Conservation (phyloP, 2,113 vertebrate genomes). For the Falco punctatus region DNA sequence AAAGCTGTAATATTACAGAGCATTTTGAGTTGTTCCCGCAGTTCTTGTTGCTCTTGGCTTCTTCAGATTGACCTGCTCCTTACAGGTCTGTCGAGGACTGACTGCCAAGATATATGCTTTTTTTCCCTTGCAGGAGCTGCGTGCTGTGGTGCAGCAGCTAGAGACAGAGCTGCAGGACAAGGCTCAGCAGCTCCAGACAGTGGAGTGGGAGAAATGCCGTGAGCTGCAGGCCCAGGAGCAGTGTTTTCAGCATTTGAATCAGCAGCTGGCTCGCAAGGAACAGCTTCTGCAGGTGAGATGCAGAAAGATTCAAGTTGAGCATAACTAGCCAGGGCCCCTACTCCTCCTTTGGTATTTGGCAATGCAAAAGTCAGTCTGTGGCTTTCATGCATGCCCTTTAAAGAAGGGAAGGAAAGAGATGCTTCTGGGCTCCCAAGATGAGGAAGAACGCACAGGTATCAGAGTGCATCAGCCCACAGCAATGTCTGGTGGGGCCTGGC, state of each 20-base stretch:
- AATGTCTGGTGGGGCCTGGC: background rate
- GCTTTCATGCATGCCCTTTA: background rate
- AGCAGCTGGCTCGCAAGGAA: conserved; percentile 81
- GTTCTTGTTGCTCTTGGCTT: background rate
- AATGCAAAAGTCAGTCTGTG: background rate
- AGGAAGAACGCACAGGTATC: background rate
- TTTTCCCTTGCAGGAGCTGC: conserved; percentile 82
- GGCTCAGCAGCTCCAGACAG: conserved; percentile 76
- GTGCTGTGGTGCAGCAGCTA: conserved; percentile 78
- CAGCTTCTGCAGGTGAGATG: conserved; percentile 74
- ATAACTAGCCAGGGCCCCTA: background rate
- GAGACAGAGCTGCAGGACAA: conserved; percentile 80
- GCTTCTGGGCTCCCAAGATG: background rate
- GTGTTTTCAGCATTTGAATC: conserved; percentile 78
- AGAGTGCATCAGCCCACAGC: background rate
- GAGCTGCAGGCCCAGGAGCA: conserved; percentile 78
- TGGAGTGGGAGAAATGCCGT: conserved; percentile 72
- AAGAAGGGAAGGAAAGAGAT: background rate
- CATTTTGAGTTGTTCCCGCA: background rate
- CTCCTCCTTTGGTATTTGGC: background rate
- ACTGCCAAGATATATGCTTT: background rate
- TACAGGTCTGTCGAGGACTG: background rate
- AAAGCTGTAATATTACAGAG: background rate
- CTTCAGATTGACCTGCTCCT: background rate
- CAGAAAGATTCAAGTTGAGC: background rate